Evolutionary conservation across 2,888 invertebrate species (phyloP), one percentile per base, ranked within the genome.

Genomic region (Eueremaeus valkanovi): DNA sequence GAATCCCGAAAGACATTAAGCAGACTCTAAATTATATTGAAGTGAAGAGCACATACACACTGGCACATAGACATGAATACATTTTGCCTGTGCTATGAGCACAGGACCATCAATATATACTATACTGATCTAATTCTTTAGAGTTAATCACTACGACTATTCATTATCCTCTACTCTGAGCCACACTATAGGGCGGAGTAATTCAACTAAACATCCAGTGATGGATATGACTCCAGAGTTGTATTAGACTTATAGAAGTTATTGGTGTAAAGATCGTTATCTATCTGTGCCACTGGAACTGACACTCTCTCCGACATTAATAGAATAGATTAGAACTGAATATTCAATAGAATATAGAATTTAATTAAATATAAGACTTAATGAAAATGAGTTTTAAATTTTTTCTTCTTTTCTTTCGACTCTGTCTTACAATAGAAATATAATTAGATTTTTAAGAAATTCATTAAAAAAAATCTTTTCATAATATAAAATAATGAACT

Each of bases 1-100:
- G 55, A 63, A 63, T 63, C 33, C 63, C 63, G 11, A 9, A 18
- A 29, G 63, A 63, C 31, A 63, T 63, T 63, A 63, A 63, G 29
- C 13, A 29, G 63, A 36, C 63, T 63, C 33, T 63, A 63, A 63
- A 63, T 33, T 63, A 33, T 24, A 55, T 55, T 21, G 18, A 55
- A 29, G 21, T 3, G 55, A 18, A 45, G 16, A 45, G 45, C 45
- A n/a, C n/a, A n/a, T n/a, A n/a, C n/a, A n/a, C n/a, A n/a, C n/a
- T n/a, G n/a, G n/a, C n/a, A n/a, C n/a, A n/a, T n/a, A n/a, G n/a
- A n/a, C n/a, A n/a, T n/a, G n/a, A n/a, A n/a, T n/a, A n/a, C n/a
- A n/a, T n/a, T n/a, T n/a, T 45, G 16, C 9, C 16, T 6, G 45
- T 45, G 45, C 45, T 45, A 6, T 45, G 45, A 16, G 45, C 45